Conservation (phyloP, 1,140 invertebrate species). For the Orius insidiosus region DNA sequence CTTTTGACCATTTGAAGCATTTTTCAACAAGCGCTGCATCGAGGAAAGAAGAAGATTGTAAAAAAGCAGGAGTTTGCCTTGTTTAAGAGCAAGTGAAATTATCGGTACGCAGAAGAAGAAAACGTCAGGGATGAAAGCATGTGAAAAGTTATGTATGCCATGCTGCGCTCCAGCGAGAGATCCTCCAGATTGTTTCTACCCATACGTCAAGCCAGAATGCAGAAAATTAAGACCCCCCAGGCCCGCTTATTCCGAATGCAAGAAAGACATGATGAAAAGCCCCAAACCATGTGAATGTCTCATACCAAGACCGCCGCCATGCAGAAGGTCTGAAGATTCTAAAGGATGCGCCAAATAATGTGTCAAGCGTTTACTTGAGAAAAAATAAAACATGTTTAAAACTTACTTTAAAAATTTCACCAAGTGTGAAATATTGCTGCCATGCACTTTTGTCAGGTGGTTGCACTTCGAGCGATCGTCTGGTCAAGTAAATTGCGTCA, state of each 20-base stretch:
- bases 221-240: not conserved
- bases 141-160: slow-evolving; percentile 2
- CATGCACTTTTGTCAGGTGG: slow-evolving; percentile 67
- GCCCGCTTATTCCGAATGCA: slow-evolving; percentile 3
- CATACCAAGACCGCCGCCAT: not conserved
- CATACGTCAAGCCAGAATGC: not conserved
- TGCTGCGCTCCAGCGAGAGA: slow-evolving; percentile 2
- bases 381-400: not conserved
- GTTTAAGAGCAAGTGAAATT: not conserved
- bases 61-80: not conserved
- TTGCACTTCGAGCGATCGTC: slow-evolving; percentile 51
- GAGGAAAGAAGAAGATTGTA: not conserved
- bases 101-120: not conserved
- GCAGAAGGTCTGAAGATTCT: not conserved
- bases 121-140: not conserved
- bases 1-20: too few species aligned
- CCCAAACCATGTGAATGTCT: slow-evolving; percentile 1
- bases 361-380: not conserved
- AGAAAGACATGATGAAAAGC: not conserved
- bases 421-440: slow-evolving; percentile 78
- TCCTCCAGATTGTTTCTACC: not conserved
- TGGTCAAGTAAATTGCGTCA: slow-evolving; percentile 70
- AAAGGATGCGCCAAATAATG: not conserved
- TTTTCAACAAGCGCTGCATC: too few species aligned
- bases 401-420: slow-evolving; percentile 54